These are phyloP conservation scores for Brachionus asplanchnoidis DNA, from an alignment of 1,140 invertebrate species.

Conservation along the genomic window DNA sequence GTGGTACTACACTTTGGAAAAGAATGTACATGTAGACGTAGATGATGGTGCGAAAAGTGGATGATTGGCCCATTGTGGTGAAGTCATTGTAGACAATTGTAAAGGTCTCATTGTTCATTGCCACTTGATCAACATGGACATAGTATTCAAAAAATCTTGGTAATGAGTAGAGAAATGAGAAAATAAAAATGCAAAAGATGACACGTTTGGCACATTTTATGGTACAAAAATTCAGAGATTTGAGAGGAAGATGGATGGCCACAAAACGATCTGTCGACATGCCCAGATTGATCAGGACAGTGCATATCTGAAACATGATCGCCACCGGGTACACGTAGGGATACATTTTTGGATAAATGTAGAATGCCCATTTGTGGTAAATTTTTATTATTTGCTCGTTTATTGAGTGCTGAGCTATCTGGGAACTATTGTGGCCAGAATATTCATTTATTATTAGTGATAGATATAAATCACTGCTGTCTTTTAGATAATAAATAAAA, in stretches of 20 bases:
- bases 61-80: not conserved
- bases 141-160: slow-evolving; percentile 55
- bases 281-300: slow-evolving; percentile 55
- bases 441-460: not conserved
- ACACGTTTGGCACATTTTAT: slow-evolving; percentile 45
- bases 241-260: slow-evolving; percentile 57
- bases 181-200: not conserved
- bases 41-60: not conserved
- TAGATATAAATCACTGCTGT: not conserved
- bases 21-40: slow-evolving; percentile 39
- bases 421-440: not conserved
- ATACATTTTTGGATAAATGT: slow-evolving; percentile 27
- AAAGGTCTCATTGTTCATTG: slow-evolving; percentile 14
- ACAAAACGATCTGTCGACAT: slow-evolving; percentile 57
- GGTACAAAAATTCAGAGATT: slow-evolving; percentile 52
- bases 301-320: slow-evolving; percentile 52
- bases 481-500: not conserved
- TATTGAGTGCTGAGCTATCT: not conserved
- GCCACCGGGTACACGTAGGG: slow-evolving; percentile 37
- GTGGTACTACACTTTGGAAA: slow-evolving; percentile 35
- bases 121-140: not conserved
- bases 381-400: not conserved
- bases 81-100: slow-evolving; percentile 11
- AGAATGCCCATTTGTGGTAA: slow-evolving; percentile 4
- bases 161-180: slow-evolving; percentile 22